Conservation (phyloP, 2,888 invertebrate genomes). For the Molanna angustata region DNA sequence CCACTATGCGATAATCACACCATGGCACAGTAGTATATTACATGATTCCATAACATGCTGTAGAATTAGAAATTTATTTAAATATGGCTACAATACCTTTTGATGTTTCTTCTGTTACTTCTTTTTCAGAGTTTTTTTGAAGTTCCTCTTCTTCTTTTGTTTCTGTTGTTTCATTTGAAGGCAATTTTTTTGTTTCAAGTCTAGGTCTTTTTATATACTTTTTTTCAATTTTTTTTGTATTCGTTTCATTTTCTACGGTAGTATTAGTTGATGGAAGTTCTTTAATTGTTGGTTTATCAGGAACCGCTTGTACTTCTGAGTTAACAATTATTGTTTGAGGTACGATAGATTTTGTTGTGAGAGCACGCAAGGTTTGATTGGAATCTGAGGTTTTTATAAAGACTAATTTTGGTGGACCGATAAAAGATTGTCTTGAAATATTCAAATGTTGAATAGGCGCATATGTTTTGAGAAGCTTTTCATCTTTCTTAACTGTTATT, state of each 20-base stretch:
- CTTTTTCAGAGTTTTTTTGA: conserved; percentile 7
- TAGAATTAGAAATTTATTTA: no score
- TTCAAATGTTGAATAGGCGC: conserved; percentile 40
- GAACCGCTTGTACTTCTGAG: conserved; percentile 35
- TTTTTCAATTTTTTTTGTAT: conserved; percentile 39
- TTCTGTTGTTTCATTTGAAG: conserved; percentile 15
- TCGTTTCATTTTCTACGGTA: conserved; percentile 35
- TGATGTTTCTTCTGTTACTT: conserved; percentile 1
- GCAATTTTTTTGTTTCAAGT: no score
- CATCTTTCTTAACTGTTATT: conserved; percentile 51
- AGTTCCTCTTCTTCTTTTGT: conserved; percentile 9
- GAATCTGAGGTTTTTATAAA: conserved; percentile 53
- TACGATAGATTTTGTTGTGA: conserved; percentile 45
- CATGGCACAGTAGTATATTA: no score
- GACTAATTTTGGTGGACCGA: conserved; percentile 52
- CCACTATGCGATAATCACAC: no score
- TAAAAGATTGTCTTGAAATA: conserved; percentile 49
- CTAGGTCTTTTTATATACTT: conserved; percentile 51
- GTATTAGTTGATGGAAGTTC: conserved; percentile 30
- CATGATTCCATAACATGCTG: no score
- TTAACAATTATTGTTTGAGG: conserved; percentile 49
- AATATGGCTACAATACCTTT: neutral
- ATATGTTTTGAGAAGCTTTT: conserved; percentile 49
- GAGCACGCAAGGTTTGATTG: conserved; percentile 43
- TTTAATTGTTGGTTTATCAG: conserved; percentile 13